Conservation (phyloP, 2,888 invertebrate genomes). For the Auanema sp. region DNA sequence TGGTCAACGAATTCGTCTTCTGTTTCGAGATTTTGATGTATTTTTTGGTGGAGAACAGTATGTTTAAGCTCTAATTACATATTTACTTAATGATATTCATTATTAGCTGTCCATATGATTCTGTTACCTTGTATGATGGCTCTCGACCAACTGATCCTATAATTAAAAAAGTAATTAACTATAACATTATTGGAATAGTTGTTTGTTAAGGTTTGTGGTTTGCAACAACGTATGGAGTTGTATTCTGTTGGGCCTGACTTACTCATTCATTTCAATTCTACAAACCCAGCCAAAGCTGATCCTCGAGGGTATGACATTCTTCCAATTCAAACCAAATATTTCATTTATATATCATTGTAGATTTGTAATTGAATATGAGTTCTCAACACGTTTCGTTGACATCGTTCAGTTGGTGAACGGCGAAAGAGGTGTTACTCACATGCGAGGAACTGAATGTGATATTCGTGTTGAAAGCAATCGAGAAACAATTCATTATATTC, state of each 20-base stretch:
- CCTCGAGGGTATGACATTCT: conserved; percentile 85
- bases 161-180: conserved; percentile 43
- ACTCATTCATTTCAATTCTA: conserved; percentile 63
- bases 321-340: not conserved
- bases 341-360: conserved; percentile 22
- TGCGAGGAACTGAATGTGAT: conserved; percentile 79
- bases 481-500: conserved; percentile 66
- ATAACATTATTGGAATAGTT: not conserved
- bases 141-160: conserved; percentile 80
- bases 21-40: conserved; percentile 95
- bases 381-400: conserved; percentile 96
- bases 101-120: conserved; percentile 95
- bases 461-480: conserved; percentile 63
- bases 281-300: conserved; percentile 74
- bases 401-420: conserved; percentile 75
- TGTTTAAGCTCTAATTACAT: conserved; percentile 67
- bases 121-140: conserved; percentile 94
- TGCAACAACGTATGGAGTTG: conserved; percentile 61
- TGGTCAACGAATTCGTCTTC: conserved; percentile 87
- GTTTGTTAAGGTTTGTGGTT: conserved; percentile 51
- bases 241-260: conserved; percentile 56
- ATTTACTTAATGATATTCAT: conserved; percentile 9
- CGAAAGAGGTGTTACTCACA: conserved; percentile 48
- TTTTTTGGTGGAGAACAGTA: conserved; percentile 98
- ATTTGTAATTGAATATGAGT: conserved; percentile 85